These are phyloP conservation scores for Thera obeliscata DNA, from an alignment of 2,888 invertebrate species.

Conservation along the genomic window DNA sequence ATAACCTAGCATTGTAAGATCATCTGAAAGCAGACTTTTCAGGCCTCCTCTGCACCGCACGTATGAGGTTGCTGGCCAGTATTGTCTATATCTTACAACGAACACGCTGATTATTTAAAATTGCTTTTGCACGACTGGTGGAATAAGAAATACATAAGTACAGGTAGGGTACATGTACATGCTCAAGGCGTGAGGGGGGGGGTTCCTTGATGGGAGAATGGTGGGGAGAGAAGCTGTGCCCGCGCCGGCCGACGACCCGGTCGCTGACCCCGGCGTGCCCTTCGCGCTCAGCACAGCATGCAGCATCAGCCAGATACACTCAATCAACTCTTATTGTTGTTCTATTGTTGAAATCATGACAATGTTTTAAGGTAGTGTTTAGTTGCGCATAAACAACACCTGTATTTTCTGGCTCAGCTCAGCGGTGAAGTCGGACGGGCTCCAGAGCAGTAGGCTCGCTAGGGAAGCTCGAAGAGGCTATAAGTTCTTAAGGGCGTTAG, in stretches of 20 bases:
- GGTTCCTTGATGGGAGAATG: constrained; percentile 17
- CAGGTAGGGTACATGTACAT: constrained; percentile 13
- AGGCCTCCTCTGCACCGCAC: neutral
- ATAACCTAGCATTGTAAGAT: neutral
- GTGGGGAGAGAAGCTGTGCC: constrained; percentile 49
- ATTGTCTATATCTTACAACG: constrained; percentile 15
- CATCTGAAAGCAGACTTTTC: neutral
- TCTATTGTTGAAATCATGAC: too few species aligned
- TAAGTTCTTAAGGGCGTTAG: too few species aligned
- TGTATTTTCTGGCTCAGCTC: too few species aligned
- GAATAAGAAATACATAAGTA: constrained; percentile 36
- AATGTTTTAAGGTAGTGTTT: too few species aligned
- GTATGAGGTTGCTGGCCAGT: neutral
- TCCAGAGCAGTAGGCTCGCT: too few species aligned
- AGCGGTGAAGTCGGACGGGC: too few species aligned
- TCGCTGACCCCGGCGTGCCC: constrained; percentile 63
- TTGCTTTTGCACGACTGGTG: constrained; percentile 31
- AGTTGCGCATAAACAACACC: too few species aligned
- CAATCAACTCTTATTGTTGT: neutral
- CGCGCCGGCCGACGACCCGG: constrained; percentile 60
- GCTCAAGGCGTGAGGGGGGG: constrained; percentile 48
- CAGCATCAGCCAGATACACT: constrained; percentile 23
- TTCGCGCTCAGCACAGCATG: constrained; percentile 46
- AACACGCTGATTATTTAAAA: constrained; percentile 33
- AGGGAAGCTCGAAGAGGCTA: too few species aligned